These are phyloP conservation scores for Pampusana beccarii DNA, from an alignment of 2,113 vertebrate species.

Conservation along the genomic window DNA sequence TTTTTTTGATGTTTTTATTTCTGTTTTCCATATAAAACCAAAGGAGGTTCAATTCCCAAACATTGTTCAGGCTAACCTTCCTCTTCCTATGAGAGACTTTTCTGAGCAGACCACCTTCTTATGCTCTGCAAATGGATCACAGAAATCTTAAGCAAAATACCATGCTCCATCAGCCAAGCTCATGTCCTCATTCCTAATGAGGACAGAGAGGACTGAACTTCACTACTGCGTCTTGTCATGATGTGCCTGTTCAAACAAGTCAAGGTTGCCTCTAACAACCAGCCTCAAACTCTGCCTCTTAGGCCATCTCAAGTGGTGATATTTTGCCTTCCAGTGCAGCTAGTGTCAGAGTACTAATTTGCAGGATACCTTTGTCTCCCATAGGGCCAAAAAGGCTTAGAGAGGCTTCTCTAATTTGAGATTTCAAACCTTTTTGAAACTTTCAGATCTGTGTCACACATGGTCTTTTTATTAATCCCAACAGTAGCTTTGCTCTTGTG, in stretches of 20 bases:
- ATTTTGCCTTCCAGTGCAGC: background rate
- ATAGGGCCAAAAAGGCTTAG: background rate
- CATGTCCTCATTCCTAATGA: background rate
- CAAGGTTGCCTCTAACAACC: background rate
- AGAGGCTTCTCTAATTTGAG: background rate
- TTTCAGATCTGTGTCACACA: background rate
- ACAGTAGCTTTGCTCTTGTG: background rate
- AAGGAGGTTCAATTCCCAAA: background rate
- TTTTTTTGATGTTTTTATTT: background rate
- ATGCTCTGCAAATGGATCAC: background rate
- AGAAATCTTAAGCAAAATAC: background rate
- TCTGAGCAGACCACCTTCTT: background rate
- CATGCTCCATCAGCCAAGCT: background rate
- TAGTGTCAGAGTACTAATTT: background rate
- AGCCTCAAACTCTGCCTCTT: background rate
- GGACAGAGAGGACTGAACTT: background rate
- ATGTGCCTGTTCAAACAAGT: background rate
- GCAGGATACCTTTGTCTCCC: background rate
- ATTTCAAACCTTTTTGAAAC: background rate
- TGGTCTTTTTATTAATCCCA: background rate
- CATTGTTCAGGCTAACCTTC: background rate
- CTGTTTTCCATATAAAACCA: background rate
- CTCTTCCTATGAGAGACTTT: background rate
- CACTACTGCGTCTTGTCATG: background rate
- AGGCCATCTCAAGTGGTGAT: background rate